Conservation (phyloP, 2,888 invertebrate species). For the Apoderus coryli region DNA sequence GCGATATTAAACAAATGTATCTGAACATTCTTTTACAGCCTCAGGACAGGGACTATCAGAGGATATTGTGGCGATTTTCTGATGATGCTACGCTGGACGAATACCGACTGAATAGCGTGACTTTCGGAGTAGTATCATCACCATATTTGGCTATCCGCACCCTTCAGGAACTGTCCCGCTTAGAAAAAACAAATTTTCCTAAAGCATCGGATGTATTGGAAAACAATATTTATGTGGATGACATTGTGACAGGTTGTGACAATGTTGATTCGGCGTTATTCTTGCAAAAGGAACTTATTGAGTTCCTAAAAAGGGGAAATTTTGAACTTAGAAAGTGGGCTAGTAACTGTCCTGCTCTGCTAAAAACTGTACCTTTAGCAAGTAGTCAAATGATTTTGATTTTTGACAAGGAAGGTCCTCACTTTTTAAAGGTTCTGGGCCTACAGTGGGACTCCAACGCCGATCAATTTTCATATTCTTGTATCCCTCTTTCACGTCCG, state of each 20-base stretch:
- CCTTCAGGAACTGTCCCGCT: slow-evolving; percentile 3
- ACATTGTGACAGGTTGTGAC: slow-evolving; percentile 7
- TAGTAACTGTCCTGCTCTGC: slow-evolving; percentile 3
- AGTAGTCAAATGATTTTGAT: too few relatives aligned
- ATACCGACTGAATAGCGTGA: slow-evolving; percentile 6
- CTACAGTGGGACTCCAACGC: slow-evolving; percentile 6
- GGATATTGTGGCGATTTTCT: slow-evolving; percentile 7
- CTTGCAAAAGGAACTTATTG: slow-evolving; percentile 7
- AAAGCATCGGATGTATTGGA: slow-evolving; percentile 4
- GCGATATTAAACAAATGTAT: slow-evolving; percentile 8
- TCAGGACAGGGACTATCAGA: slow-evolving; percentile 7
- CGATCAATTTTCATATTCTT: slow-evolving; percentile 5
- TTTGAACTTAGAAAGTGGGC: slow-evolving; percentile 7
- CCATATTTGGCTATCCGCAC: slow-evolving; percentile 7
- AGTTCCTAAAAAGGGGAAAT: slow-evolving; percentile 1
- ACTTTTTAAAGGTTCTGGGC: slow-evolving; percentile 8
- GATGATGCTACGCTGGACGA: slow-evolving; percentile 2
- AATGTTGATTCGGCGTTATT: background rate
- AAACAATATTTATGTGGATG: slow-evolving; percentile 9
- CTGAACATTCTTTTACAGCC: slow-evolving; percentile 6
- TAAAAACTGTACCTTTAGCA: background rate
- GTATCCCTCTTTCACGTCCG: background rate
- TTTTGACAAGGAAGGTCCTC: too few relatives aligned
- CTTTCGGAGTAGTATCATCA: slow-evolving; percentile 8
- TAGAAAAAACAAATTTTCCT: slow-evolving; percentile 4